Evolutionary conservation across 37 sponge, comb jelly and placozoan species (phyloP).

Genomic region (Lycopodina hypogea): DNA sequence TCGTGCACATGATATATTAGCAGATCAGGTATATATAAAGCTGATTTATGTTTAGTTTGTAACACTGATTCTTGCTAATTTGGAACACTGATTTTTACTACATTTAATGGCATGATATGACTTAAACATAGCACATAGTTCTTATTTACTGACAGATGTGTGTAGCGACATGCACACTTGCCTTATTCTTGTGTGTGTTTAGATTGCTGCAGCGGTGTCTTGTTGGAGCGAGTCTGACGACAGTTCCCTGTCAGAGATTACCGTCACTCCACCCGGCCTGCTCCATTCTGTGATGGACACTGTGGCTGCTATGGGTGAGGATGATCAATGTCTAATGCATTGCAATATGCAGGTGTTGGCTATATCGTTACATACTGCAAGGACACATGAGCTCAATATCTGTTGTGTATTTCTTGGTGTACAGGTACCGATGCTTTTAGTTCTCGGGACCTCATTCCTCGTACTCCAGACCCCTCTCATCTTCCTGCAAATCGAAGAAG

Average conservation of each 20-base stretch:
- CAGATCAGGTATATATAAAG: constrained; percentile 60
- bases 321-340: not conserved
- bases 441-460: constrained; percentile 31
- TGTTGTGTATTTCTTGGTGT: not conserved
- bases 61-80: too few species aligned
- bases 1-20: constrained; percentile 35
- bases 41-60: too few species aligned
- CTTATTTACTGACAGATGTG: not conserved
- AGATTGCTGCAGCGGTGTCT: constrained; percentile 45
- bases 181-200: not conserved
- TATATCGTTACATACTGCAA: too few species aligned
- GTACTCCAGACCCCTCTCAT: constrained; percentile 24
- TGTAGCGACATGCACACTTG: not conserved
- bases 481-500: too few species aligned
- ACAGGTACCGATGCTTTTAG: constrained; percentile 46
- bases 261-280: not conserved
- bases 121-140: too few species aligned
- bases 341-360: not conserved
- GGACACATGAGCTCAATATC: too few species aligned
- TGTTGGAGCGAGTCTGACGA: not conserved
- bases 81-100: too few species aligned
- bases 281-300: constrained; percentile 42
- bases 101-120: too few species aligned
- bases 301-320: constrained; percentile 44
- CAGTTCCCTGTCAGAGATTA: not conserved